phyloP scores from a whole-genome alignment of 2,797 vertebrate genomes.

The Sternotherus odoratus region DNA sequence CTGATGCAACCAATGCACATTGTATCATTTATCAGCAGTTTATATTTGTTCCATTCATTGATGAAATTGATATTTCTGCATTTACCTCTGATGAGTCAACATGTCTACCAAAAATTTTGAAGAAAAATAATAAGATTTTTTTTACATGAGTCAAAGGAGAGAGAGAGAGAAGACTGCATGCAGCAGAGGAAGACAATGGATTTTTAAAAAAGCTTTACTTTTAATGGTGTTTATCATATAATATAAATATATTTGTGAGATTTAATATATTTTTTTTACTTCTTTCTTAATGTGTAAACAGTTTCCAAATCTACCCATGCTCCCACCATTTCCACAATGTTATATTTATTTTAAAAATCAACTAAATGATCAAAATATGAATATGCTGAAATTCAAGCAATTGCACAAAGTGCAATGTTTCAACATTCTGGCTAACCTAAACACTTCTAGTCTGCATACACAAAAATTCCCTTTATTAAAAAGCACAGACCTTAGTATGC shows the following conservation, averaged over 20 bases:
- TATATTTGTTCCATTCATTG: slow-evolving; percentile 31
- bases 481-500: slow-evolving; percentile 88
- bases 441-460: background rate
- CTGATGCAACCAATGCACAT: slow-evolving; percentile 28
- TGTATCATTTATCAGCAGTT: slow-evolving; percentile 2
- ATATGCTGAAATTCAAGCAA: background rate
- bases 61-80: slow-evolving; percentile 5
- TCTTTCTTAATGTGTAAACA: background rate
- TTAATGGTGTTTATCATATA: background rate
- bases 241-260: background rate
- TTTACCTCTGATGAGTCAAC: slow-evolving; percentile 8
- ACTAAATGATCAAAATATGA: background rate
- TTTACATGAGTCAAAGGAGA: slow-evolving; percentile 44
- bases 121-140: slow-evolving; percentile 13
- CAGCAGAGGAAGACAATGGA: slow-evolving; percentile 34
- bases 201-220: background rate
- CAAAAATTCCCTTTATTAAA: background rate
- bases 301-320: background rate
- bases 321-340: background rate
- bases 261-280: fast-evolving
- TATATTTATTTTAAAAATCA: background rate
- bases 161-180: background rate
- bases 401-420: background rate
- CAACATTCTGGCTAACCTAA: background rate
- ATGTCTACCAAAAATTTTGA: background rate